Base-by-base conservation (phyloP, 2,113 vertebrate genomes). In the Prionailurus bengalensis region DNA sequence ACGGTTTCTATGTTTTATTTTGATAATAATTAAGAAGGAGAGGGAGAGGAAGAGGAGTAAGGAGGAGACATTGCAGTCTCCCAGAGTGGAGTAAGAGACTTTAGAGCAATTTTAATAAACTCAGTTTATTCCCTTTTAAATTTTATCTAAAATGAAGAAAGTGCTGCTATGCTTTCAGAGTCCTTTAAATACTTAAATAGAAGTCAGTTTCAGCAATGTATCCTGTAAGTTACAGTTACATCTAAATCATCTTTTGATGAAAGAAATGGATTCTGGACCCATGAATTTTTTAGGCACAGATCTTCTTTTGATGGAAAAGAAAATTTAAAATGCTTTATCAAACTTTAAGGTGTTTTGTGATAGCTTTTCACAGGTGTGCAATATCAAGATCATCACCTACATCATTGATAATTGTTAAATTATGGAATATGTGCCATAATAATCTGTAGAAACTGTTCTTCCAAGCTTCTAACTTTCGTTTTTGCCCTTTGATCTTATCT, bases 271-370 rank as follows among this genome's bases (percentile, higher is more conserved):
- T 92, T 93, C 92, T 85, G 31, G 93, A 93, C 74, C 89, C 92
- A 95, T 87, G 48, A 51, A 83, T 82, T 71, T 84, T 96, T 48
- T 74, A 82, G 71, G 45, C 39, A 86, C 19, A 92, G 48, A 86
- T 96, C 79, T 92, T 76, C 85, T 92, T 92, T 85, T 86, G 79
- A 76, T 90, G 36, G 79, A 78, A 97, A 96, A 92, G 94, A 93
- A 97, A 92, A 93, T 83, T 96, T 48, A 66, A 86, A 97, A 96
- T 51, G 86, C 78, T 76, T 94, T 91, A 48, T 89, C 78, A 74
- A 80, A 89, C 14, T 51, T 51, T 27, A 68, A 89, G 65, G 31
- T 86, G n/a, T 58, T 84, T 68, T 68, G 36, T 31, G 79, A 82
- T 65, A n/a, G 63, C 53, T 79, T 70, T 74, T 88, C 80, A 80